These are phyloP conservation scores for Hiodon tergisus DNA, from an alignment of 2,113 vertebrate genomes.

Conservation along the genomic window DNA sequence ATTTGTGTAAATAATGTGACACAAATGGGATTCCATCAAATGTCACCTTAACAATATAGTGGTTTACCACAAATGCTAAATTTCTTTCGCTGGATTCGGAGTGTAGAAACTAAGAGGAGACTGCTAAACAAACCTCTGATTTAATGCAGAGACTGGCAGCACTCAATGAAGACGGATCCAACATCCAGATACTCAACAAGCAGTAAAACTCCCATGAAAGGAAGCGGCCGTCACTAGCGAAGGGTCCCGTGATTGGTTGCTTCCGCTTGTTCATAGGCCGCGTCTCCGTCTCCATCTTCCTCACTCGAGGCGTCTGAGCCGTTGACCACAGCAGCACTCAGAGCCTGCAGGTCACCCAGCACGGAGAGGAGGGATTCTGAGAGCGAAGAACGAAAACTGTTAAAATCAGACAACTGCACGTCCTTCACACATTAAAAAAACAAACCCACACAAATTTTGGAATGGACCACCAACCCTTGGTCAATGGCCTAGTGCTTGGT, in stretches of 20 bases:
- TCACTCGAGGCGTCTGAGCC: constrained; percentile 60
- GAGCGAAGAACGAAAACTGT: constrained; percentile 12
- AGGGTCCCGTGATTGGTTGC: neutral
- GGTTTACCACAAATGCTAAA: too few species aligned
- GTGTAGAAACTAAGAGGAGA: too few species aligned
- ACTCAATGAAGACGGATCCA: too few species aligned
- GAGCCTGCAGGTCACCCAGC: constrained; percentile 55
- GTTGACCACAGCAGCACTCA: constrained; percentile 59
- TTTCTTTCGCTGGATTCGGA: too few species aligned
- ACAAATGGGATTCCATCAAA: too few species aligned
- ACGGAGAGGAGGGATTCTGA: constrained; percentile 52
- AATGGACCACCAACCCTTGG: constrained; percentile 38
- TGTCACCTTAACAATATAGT: too few species aligned
- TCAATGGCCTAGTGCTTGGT: constrained; percentile 29
- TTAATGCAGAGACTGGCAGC: too few species aligned
- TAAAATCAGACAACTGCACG: neutral
- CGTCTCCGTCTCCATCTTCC: constrained; percentile 37
- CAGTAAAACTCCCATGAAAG: too few species aligned
- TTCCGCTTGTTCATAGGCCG: neutral
- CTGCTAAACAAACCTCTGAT: too few species aligned
- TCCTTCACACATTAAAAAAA: neutral
- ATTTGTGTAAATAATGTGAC: too few species aligned
- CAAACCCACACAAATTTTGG: constrained; percentile 12
- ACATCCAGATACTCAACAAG: too few species aligned
- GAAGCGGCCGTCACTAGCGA: too few species aligned